phyloP scores from a whole-genome alignment of 2,113 vertebrate species.

The Corvus cornix region DNA sequence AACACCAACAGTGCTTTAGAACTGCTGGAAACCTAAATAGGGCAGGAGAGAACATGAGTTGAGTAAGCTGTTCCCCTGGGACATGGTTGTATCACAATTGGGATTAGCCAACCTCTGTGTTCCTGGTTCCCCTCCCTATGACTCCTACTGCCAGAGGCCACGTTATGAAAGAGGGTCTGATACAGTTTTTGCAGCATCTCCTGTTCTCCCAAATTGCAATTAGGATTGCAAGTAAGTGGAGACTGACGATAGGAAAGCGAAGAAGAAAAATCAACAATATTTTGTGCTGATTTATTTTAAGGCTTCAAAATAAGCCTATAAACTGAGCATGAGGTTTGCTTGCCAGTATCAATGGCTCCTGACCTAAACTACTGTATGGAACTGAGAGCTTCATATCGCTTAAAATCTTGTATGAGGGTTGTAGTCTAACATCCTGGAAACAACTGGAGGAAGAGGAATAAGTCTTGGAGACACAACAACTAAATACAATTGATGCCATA shows the following conservation, averaged over 20 bases:
- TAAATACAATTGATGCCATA: neutral
- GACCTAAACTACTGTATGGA: neutral
- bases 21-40: neutral
- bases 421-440: neutral
- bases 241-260: neutral
- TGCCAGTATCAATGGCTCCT: neutral
- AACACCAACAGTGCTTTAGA: neutral
- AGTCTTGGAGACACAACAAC: neutral
- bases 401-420: neutral
- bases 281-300: neutral
- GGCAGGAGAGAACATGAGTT: neutral
- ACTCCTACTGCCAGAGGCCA: neutral
- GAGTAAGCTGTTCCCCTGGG: neutral
- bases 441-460: neutral
- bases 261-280: fast-evolving
- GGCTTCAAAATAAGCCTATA: neutral
- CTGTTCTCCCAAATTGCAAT: neutral
- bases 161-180: neutral
- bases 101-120: neutral
- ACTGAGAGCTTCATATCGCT: neutral
- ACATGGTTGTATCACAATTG: fast-evolving
- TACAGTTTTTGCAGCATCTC: neutral
- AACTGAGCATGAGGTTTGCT: neutral
- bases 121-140: neutral
- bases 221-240: neutral